Base-by-base conservation (phyloP, 2,113 vertebrate genomes). In the Neogobius melanostomus region DNA sequence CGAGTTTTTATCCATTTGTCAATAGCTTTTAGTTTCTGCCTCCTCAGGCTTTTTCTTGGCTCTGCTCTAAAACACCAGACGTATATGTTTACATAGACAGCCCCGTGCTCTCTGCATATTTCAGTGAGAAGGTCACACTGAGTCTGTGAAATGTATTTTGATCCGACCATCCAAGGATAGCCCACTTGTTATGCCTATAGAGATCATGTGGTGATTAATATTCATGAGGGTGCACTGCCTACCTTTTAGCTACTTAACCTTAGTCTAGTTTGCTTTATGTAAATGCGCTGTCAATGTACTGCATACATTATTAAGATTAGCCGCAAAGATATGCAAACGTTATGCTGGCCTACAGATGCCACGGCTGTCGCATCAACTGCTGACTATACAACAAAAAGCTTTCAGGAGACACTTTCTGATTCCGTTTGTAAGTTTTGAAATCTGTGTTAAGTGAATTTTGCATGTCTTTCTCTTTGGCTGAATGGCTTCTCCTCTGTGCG, bases 221-320 rank as follows among this genome's bases (percentile, higher is more conserved):
- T 89, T 83, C 74, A 87, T 88, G 60, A 87, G 75, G 57, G 67
- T n/a, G 21, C 49, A 47, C 63, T 65, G 67, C 28, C 68, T 82
- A 78, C 64, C 86, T 72, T 68, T 45, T 69, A 76, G 79, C 81
- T 67, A 75, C 78, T 75, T 71, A 56, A 88, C 78, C 80, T 82
- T 73, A 74, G 77, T 69, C 75, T 70, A 81, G 78, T 81, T 72
- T 57, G 75, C 66, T 75, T 83, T 80, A 88, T 86, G 82, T 67
- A 83, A 88, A 90, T 85, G 57, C 10, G 11, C 78, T 44, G 45
- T 17, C 71, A 72, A n/a, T 21, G 77, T 59, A 69, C 77, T 67
- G 76, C 85, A 72, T 85, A 85, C 78, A 56, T 28, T 36, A 88
- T 86, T 84, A 85, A 87, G 77, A 83, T 82, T 64, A 85, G 71